Base-by-base conservation (phyloP, 2,797 vertebrate species). In the Psittacula derbiana region DNA sequence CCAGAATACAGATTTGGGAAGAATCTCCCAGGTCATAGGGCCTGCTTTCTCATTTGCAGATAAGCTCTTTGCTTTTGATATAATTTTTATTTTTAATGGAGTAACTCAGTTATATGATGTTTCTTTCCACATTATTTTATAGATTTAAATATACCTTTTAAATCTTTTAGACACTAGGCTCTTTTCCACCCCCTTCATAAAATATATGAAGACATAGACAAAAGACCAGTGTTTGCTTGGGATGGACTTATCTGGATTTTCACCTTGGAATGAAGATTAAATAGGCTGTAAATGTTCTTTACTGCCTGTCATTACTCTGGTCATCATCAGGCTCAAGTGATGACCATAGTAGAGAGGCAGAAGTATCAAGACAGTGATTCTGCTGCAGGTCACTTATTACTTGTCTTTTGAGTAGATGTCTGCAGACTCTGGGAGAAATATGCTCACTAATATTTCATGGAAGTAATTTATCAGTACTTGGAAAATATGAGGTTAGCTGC, bases 51-150 rank as follows among this genome's bases (percentile, higher is more conserved):
- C 71, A 64, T 71, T 85, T 94, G 44, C 57, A 80, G 67, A 87
- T 84, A 95, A 91, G 47, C 50, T 85, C 40, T 95, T 93, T 62
- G 53, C 70, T 72, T 87, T 89, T 89, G 36, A 30, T 94, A 57
- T 1, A 8, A 3, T 27, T 86, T 94, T 92, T 90, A 64, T 88
- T 94, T 92, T 92, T 78, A 90, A 83, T 50, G 40, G 55, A 73
- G 57, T 75, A 72, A 72, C 25, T 93, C 18, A 10, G 44, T 78
- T 88, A 30, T 33, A 66, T 91, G 66, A 50, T 43, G 10, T 43
- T 86, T 80, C 25, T 90, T 95, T 84, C 66, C 38, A 65, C 10
- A 6, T 80, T 58, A 71, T 80, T 83, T 80, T 19, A 41, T 62
- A 23, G 14, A 46, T 75, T 90, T 86, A 87, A 94, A 30, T 52